Evolutionary conservation across 2,113 vertebrate species (phyloP), one percentile per base, ranked within the genome.

Genomic region (Camelus bactrianus): DNA sequence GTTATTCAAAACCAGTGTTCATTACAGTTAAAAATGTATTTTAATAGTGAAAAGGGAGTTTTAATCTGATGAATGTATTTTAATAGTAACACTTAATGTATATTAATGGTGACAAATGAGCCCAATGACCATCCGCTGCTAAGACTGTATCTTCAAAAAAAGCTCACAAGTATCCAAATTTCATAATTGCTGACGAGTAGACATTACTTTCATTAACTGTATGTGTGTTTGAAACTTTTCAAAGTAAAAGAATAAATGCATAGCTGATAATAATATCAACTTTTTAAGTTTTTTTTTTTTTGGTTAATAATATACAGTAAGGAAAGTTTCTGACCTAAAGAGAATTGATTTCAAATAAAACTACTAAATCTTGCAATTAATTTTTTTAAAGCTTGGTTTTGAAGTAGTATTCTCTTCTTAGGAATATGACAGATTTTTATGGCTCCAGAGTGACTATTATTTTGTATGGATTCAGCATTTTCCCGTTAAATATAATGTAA

Each of bases 401-500:
- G 52, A 93, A 14, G 38, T 93, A 19, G 11, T 28, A 42, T 60
- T 89, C 16, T 93, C 14, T 76, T 94, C 73, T 79, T 76, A 65
- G 48, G 24, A 82, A 13, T 79, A 64, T 20, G 12, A 50, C 17
- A 60, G 64, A 73, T 91, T 95, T 93, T 93, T 56, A 72, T 10
- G 28, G 35, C 16, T 82, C 81, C 35, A 95, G 38, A 77, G 83
- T 30, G 67, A 89, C 28, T 32, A 67, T 83, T 60, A 54, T 90
- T 93, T 75, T 91, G n/a, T 75, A 24, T 50, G 11, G 16, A 70
- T 80, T 87, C 32, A 70, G 8, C 58, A 42, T 94, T 95, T 93
- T 79, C 46, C 69, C n/a, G 69, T 42, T 93, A 89, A 96, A 69
- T 90, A 89, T 7, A 76, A 89, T 56, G 10, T 80, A 77, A 94